These are phyloP conservation scores for Adineta ricciae DNA, from an alignment of 2,888 invertebrate genomes.

Conservation along the genomic window DNA sequence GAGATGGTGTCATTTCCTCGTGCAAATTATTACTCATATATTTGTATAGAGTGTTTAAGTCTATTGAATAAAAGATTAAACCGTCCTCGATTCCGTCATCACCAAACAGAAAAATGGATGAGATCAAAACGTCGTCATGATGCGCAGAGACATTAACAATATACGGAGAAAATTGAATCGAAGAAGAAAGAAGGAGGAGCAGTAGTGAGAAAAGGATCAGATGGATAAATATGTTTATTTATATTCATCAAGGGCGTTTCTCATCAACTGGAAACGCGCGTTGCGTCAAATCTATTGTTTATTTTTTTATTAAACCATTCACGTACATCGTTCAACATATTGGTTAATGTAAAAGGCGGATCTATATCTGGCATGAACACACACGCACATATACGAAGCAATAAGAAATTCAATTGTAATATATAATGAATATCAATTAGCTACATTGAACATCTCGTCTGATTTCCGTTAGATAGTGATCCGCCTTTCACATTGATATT, in stretches of 20 bases:
- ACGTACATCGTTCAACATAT: not conserved
- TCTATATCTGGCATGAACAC: not conserved
- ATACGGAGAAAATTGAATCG: not conserved
- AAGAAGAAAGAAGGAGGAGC: not conserved
- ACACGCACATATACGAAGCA: not conserved
- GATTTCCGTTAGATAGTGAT: not conserved
- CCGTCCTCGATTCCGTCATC: not conserved
- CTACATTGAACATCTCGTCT: not conserved
- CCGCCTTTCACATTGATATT: conserved; percentile 7
- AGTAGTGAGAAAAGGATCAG: not conserved
- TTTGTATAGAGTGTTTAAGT: not conserved
- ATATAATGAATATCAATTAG: not conserved
- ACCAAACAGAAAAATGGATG: not conserved
- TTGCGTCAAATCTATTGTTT: not conserved
- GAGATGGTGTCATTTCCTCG: conserved; percentile 12
- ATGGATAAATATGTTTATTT: conserved; percentile 9
- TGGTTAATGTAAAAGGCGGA: not conserved
- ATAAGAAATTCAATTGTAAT: not conserved
- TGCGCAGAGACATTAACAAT: not conserved
- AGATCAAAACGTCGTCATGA: not conserved
- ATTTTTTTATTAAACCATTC: not conserved
- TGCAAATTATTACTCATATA: conserved; percentile 12
- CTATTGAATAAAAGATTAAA: conserved; percentile 5
- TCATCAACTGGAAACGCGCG: not conserved
- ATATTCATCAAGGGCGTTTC: not conserved